Base-by-base conservation (phyloP, 2,797 vertebrate species). In the Scarus forsteni region DNA sequence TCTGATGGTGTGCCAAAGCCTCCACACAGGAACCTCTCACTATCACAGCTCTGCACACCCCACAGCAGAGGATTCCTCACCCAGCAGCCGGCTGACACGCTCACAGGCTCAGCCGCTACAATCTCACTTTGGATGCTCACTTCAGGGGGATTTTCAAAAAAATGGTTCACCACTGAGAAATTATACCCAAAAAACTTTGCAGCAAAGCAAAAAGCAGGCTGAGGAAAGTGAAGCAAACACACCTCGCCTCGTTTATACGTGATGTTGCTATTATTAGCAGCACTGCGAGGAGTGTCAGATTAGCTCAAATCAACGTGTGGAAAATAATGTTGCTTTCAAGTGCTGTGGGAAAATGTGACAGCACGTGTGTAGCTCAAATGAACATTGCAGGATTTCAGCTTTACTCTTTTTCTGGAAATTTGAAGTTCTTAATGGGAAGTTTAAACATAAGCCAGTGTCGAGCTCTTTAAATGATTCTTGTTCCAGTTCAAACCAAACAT, bases 1-100 rank as follows among this genome's bases (percentile, higher is more conserved):
- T 77, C 3, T 71, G 71, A 78, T 73, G 45, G 49, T 1, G 66
- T 59, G 75, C 76, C 75, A 77, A 66, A 58, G 62, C 53, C 61
- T 73, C 18, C 66, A 79, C 52, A 79, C 53, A 16, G 75, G 60
- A 68, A 76, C 70, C 68, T 56, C 52, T 79, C 57, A 8, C 54
- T 79, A 64, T 79, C 75, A 10, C 70, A 27, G 70, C 69, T 66
- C 63, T 60, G 71, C 66, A 69, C 70, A 55, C 46, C 14, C 55
- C 72, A 42, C 62, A n/a, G 65, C 11, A 13, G 56, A 69, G 56
- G 73, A 68, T 34, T 69, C 74, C 54, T 49, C 64, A 60, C 16
- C 61, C 79, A 64, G 36, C 73, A 81, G 68, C 79, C 72, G 81
- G 65, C 64, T 9, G 9, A 36, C 36, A 1, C 15, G 38, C 59